A percentile compares a stretch with the other conserved stretches of the same genome.
Conservation (phyloP, 2,113 vertebrate species). For the Trichechus manatus region DNA sequence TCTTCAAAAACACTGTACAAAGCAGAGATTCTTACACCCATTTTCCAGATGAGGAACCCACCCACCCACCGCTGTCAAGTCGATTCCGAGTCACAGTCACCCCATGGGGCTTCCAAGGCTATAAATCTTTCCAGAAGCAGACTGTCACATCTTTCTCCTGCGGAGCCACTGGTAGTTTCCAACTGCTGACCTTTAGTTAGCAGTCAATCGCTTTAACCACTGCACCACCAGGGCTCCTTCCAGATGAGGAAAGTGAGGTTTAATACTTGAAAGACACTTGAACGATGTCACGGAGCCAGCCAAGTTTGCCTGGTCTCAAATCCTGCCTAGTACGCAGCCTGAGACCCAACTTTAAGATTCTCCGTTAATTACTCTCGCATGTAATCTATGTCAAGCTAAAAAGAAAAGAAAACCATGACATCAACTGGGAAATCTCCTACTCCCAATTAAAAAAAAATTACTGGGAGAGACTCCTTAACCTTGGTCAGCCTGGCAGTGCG, state of each 20-base stretch:
- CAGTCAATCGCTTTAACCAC: no score
- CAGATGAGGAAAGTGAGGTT: not conserved
- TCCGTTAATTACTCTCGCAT: slow-evolving; percentile 9
- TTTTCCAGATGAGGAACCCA: not conserved
- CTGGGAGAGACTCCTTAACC: slow-evolving; percentile 33
- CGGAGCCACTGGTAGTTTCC: no score
- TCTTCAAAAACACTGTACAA: not conserved
- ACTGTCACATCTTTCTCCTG: no score
- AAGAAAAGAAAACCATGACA: slow-evolving; percentile 25
- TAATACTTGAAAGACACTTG: not conserved
- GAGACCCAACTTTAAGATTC: not conserved
- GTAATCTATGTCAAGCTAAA: slow-evolving; percentile 12
- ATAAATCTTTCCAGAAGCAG: no score
- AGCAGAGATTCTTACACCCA: not conserved
- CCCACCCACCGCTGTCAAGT: no score
- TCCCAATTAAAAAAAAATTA: not conserved
- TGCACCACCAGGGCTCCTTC: no score
- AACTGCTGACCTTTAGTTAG: no score
- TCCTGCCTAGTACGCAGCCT: not conserved
- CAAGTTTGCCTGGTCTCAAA: not conserved
- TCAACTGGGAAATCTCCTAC: slow-evolving; percentile 7
- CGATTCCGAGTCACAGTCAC: no score
- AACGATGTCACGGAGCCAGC: not conserved
- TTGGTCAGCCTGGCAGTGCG: slow-evolving; percentile 35
- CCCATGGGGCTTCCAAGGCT: no score